Conservation (phyloP, 2,113 vertebrate species). For the Cinclus mexicanus region DNA sequence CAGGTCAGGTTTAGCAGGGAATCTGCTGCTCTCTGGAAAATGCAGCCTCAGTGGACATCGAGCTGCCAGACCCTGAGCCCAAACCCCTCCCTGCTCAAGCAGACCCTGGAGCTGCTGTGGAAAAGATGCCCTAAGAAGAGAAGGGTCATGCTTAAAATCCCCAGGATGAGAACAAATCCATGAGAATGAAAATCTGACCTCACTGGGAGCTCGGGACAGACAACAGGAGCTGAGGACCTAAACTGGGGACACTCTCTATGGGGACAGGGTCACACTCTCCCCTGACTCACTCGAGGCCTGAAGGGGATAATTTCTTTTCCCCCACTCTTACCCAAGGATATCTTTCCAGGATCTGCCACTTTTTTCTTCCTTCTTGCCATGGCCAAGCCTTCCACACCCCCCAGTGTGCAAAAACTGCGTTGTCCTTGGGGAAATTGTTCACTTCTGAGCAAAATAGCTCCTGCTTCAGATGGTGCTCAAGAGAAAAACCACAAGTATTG, state of each 20-base stretch:
- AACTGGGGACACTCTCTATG: not conserved
- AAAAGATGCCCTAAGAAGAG: not conserved
- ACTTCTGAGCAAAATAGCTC: not conserved
- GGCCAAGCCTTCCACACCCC: not conserved
- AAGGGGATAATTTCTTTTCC: fast-evolving
- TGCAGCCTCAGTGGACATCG: fast-evolving
- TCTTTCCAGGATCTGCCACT: not conserved
- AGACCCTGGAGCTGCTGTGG: not conserved
- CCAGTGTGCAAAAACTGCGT: fast-evolving
- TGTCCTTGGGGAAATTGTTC: not conserved
- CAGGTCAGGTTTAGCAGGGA: not conserved
- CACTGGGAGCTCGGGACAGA: not conserved
- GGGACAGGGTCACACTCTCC: not conserved
- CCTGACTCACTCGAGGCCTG: fast-evolving
- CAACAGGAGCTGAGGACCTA: not conserved
- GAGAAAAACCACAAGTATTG: not conserved
- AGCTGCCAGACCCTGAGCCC: not conserved
- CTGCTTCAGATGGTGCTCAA: not conserved
- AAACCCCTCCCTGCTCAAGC: not conserved
- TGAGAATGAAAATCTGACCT: not conserved
- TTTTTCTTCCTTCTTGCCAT: not conserved
- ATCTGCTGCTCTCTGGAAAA: not conserved
- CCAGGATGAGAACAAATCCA: not conserved
- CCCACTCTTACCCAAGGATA: not conserved
- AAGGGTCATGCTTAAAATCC: not conserved